phyloP scores from a whole-genome alignment of 2,797 vertebrate genomes.

The Micromesistius poutassou region DNA sequence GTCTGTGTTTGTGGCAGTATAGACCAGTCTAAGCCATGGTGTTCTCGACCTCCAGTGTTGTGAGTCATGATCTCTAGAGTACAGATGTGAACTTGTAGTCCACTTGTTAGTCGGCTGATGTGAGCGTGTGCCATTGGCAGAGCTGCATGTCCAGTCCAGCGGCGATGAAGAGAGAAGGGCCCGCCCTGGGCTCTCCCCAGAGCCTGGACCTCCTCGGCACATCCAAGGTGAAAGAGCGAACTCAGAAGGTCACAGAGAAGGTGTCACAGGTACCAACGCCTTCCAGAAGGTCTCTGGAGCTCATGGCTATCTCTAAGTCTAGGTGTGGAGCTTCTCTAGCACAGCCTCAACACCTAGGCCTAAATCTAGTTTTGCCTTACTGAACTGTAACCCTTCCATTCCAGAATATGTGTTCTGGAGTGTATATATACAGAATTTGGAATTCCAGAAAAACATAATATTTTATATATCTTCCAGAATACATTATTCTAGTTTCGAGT shows the following conservation, averaged over 20 bases:
- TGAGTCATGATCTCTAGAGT: not conserved
- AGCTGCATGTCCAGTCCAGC: slow-evolving; percentile 79
- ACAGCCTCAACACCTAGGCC: not conserved
- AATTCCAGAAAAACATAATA: not conserved
- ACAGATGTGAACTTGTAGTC: not conserved
- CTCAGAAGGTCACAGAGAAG: slow-evolving; percentile 92
- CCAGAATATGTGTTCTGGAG: no score
- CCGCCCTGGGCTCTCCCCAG: slow-evolving; percentile 74
- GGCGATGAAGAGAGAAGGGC: slow-evolving; percentile 78
- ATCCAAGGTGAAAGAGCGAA: slow-evolving; percentile 86
- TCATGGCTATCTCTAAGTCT: not conserved
- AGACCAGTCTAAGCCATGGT: not conserved
- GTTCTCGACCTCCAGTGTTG: not conserved
- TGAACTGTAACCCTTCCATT: not conserved
- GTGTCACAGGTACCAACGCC: slow-evolving; percentile 84
- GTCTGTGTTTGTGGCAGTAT: not conserved
- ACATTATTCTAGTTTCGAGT: no score
- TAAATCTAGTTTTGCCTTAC: not conserved
- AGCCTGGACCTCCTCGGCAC: slow-evolving; percentile 85
- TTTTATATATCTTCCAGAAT: not conserved
- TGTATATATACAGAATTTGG: not conserved
- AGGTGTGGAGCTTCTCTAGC: not conserved
- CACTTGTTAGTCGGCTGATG: not conserved
- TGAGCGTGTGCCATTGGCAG: slow-evolving; percentile 27
- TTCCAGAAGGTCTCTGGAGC: not conserved